Conservation (phyloP, 2,113 vertebrate genomes). For the Dolichotis patagonum region DNA sequence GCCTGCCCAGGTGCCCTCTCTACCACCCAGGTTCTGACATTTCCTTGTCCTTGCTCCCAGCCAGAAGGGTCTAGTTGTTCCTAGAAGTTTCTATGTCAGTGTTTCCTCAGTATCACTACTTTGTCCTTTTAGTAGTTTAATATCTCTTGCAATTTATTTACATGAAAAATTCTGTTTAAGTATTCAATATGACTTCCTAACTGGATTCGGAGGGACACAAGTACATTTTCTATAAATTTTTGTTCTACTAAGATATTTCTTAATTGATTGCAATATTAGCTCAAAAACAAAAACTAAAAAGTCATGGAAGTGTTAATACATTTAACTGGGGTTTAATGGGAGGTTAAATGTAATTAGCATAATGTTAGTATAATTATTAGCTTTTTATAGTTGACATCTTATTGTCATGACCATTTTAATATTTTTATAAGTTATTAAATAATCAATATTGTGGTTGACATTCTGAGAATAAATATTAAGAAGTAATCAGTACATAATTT, state of each 20-base stretch:
- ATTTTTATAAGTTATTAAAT: constrained; percentile 43
- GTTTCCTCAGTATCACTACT: neutral
- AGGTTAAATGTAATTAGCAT: neutral
- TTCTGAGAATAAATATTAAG: constrained; percentile 13
- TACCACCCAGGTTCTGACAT: neutral
- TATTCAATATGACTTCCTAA: neutral
- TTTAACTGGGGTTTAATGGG: neutral
- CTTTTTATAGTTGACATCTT: neutral
- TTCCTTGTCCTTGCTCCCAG: fast-evolving
- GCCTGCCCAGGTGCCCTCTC: neutral
- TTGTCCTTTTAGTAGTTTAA: neutral
- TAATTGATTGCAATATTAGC: neutral
- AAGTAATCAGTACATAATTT: constrained; percentile 32
- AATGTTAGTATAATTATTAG: neutral
- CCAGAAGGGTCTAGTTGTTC: neutral
- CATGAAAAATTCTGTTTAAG: constrained; percentile 10
- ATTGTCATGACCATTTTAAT: neutral
- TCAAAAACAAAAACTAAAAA: neutral
- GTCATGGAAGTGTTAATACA: neutral
- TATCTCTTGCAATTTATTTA: neutral
- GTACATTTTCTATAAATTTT: neutral
- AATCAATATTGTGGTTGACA: constrained; percentile 11
- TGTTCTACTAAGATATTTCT: neutral
- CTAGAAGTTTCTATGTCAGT: neutral
- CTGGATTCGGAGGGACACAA: neutral